Evolutionary conservation across 2,888 invertebrate species (phyloP).

Genomic region (Strigamia crassipes): DNA sequence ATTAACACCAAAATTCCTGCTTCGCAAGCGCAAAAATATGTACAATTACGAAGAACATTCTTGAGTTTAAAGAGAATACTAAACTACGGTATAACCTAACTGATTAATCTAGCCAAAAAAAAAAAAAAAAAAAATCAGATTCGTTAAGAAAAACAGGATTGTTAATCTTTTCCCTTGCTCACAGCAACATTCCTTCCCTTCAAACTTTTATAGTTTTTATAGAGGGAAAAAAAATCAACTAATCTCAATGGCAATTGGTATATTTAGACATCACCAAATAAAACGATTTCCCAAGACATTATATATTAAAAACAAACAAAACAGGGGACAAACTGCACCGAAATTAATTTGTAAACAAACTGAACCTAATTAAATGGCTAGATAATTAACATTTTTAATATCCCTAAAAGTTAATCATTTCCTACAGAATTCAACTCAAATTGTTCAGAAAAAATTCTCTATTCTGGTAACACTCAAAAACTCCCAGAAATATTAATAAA

Average conservation of each 20-base stretch:
- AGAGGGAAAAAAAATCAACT: neutral
- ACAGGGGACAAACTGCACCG: too few relatives aligned
- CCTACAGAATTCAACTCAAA: neutral
- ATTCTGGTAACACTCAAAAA: neutral
- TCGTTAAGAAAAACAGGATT: neutral
- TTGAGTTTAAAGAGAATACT: too few relatives aligned
- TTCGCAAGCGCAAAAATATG: too few relatives aligned
- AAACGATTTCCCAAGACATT: too few relatives aligned
- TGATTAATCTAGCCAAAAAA: too few relatives aligned
- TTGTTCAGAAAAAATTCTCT: neutral
- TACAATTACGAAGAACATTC: too few relatives aligned
- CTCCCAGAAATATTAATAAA: neutral
- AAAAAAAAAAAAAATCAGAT: neutral
- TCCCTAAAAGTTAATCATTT: neutral
- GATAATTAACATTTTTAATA: too few relatives aligned
- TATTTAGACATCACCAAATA: neutral
- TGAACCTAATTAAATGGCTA: neutral
- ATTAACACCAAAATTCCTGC: too few relatives aligned
- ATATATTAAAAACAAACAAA: too few relatives aligned
- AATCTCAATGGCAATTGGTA: neutral
- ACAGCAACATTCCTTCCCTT: constrained; percentile 13
- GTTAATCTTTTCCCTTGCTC: neutral
- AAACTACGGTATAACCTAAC: too few relatives aligned
- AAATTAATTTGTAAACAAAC: neutral
- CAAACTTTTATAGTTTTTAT: neutral